Conservation (phyloP, 1,140 invertebrate species). For the Catajapyx aquilonaris region DNA sequence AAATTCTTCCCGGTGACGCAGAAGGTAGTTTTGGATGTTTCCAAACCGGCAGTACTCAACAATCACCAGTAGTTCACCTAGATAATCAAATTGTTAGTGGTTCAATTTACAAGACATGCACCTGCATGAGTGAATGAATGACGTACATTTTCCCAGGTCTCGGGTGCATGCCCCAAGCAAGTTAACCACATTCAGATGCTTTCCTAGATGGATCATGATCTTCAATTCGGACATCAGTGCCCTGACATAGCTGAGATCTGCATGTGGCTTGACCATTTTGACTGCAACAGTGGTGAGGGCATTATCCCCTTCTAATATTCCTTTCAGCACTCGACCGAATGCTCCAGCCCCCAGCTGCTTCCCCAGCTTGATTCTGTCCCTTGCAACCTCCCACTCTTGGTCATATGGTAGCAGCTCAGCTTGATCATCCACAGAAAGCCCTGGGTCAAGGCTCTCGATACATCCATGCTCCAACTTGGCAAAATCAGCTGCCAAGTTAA, state of each 20-base stretch:
- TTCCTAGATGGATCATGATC: conserved; percentile 84
- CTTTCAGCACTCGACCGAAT: conserved; percentile 82
- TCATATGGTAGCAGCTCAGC: conserved; percentile 79
- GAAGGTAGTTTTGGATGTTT: conserved; percentile 69
- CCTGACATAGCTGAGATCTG: conserved; percentile 46
- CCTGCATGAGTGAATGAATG: no score
- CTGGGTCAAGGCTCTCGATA: conserved; percentile 62
- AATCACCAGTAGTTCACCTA: conserved; percentile 69
- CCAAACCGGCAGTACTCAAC: conserved; percentile 86
- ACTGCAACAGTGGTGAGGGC: conserved; percentile 52
- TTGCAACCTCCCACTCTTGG: conserved; percentile 70
- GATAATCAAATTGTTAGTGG: conserved; percentile 13
- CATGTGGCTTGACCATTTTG: conserved; percentile 60
- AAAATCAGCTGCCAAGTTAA: conserved; percentile 31
- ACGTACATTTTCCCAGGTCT: conserved; percentile 65
- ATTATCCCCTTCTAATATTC: conserved; percentile 42
- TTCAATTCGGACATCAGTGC: conserved; percentile 79
- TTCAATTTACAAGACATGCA: no score
- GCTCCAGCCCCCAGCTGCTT: conserved; percentile 74
- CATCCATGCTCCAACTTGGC: conserved; percentile 58
- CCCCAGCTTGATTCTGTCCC: conserved; percentile 58
- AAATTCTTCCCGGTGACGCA: conserved; percentile 49
- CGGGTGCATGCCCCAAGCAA: conserved; percentile 81
- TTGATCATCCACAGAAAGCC: conserved; percentile 72
- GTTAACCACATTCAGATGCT: conserved; percentile 88